Conservation (phyloP, 1,140 invertebrate species). For the Drosophila watanabei region DNA sequence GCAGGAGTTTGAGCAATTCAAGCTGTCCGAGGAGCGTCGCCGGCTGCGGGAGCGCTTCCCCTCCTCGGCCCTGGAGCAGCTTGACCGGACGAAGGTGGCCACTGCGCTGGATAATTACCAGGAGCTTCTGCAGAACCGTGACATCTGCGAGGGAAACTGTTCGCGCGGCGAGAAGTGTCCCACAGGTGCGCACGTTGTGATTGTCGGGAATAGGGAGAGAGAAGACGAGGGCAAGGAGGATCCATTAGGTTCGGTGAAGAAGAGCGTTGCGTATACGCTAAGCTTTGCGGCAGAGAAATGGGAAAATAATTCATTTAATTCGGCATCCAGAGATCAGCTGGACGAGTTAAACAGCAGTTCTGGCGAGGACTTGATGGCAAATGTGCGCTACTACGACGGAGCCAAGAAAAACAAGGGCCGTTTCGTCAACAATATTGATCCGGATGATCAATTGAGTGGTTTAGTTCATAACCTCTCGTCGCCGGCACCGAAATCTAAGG, state of each 20-base stretch:
- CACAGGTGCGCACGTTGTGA: constrained; percentile 87
- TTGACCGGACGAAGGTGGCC: constrained; percentile 92
- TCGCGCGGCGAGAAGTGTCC: constrained; percentile 93
- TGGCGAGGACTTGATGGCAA: constrained; percentile 56
- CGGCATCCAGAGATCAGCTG: too few relatives aligned
- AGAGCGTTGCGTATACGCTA: constrained; percentile 48
- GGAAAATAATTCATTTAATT: constrained; percentile 26
- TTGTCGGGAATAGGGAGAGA: constrained; percentile 30
- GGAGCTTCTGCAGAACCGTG: constrained; percentile 90
- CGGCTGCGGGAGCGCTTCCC: constrained; percentile 94
- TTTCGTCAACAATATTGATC: constrained; percentile 63
- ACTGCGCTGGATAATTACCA: constrained; percentile 93
- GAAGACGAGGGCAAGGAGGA: neutral
- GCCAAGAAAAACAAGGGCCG: constrained; percentile 24
- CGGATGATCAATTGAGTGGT: neutral
- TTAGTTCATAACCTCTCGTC: neutral
- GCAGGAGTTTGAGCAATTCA: constrained; percentile 95
- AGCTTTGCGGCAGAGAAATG: constrained; percentile 63
- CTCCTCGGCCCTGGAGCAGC: constrained; percentile 90
- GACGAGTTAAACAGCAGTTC: constrained; percentile 18
- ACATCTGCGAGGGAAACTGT: constrained; percentile 95
- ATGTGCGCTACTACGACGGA: constrained; percentile 56
- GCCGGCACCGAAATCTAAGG: neutral
- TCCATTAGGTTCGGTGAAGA: neutral
- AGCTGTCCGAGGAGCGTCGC: constrained; percentile 93